These are phyloP conservation scores for Melanotaenia trifasciata DNA, from an alignment of 2,797 vertebrate genomes.

Conservation along the genomic window DNA sequence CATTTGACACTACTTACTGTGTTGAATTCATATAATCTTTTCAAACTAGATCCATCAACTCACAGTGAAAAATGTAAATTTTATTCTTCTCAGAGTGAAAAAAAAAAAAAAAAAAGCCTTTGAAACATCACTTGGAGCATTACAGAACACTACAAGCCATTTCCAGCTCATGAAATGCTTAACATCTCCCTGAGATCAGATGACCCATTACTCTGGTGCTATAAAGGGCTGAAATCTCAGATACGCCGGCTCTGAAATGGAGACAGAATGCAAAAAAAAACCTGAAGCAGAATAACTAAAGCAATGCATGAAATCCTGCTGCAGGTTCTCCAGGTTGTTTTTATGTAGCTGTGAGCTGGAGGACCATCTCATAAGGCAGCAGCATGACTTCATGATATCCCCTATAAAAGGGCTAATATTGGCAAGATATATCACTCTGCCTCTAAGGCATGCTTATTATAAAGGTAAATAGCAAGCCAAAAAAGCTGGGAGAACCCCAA, in stretches of 20 bases:
- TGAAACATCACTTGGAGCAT: constrained; percentile 50
- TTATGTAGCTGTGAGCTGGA: constrained; percentile 16
- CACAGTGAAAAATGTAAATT: constrained; percentile 41
- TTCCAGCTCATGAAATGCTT: constrained; percentile 31
- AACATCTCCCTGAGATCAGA: constrained; percentile 38
- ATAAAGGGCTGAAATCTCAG: not conserved
- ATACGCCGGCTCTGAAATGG: constrained; percentile 1
- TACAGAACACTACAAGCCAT: constrained; percentile 37
- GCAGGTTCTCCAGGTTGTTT: constrained; percentile 19
- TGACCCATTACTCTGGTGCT: constrained; percentile 42
- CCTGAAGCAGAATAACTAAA: constrained; percentile 28
- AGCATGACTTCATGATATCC: constrained; percentile 19
- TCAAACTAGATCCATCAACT: constrained; percentile 32
- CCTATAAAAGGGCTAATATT: constrained; percentile 30
- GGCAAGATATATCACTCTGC: constrained; percentile 35
- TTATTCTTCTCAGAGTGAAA: constrained; percentile 22
- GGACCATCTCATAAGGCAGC: constrained; percentile 17
- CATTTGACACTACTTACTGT: constrained; percentile 36
- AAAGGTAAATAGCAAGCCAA: constrained; percentile 54
- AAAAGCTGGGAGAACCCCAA: constrained; percentile 48
- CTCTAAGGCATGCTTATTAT: constrained; percentile 39
- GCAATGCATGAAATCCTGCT: not conserved
- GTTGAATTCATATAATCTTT: constrained; percentile 37
- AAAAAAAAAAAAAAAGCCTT: constrained; percentile 25
- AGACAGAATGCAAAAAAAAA: constrained; percentile 11